These are phyloP conservation scores for Antennarius striatus DNA, from an alignment of 2,113 vertebrate species.

Conservation along the genomic window DNA sequence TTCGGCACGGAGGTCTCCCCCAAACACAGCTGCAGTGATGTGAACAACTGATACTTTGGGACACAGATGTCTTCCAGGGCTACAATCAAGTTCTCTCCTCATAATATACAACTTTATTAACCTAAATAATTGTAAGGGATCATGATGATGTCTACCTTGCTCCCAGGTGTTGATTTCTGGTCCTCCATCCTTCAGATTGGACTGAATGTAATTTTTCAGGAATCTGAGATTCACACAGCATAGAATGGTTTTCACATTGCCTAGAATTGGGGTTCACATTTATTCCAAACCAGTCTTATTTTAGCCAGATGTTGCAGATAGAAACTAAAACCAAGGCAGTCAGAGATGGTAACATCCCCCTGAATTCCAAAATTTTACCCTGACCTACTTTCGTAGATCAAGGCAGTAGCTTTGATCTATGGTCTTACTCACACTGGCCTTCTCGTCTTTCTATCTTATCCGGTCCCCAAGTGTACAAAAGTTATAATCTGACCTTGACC, in stretches of 20 bases:
- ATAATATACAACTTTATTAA: background rate
- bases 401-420: too few species aligned
- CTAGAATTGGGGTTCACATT: background rate
- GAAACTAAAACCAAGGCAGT: too few species aligned
- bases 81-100: background rate
- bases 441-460: too few species aligned
- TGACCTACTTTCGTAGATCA: too few species aligned
- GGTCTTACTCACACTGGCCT: too few species aligned
- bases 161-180: conserved; percentile 79
- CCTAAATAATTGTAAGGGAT: background rate
- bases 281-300: background rate
- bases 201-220: conserved; percentile 77
- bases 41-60: background rate
- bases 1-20: background rate
- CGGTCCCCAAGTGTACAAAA: too few species aligned
- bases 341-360: too few species aligned
- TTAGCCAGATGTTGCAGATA: too few species aligned
- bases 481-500: too few species aligned
- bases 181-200: conserved; percentile 64
- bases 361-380: too few species aligned
- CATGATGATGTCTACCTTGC: conserved; percentile 77
- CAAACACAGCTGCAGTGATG: background rate
- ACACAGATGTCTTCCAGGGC: background rate
- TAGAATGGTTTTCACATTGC: conserved; percentile 11
- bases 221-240: conserved; percentile 67